These are phyloP conservation scores for Calameuta filiformis DNA, from an alignment of 2,888 invertebrate genomes.

Conservation along the genomic window DNA sequence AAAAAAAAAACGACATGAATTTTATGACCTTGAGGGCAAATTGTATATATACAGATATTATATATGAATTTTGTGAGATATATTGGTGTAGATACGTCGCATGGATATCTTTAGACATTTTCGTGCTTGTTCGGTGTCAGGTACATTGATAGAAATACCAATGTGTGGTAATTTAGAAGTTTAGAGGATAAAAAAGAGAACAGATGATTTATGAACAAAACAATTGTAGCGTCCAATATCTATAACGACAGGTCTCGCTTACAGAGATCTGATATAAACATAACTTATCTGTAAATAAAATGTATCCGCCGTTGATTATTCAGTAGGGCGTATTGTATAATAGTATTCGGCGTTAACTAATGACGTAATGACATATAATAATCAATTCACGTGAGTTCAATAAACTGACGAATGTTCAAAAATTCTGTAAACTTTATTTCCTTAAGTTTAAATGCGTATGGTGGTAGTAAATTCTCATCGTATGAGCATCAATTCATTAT, in stretches of 20 bases:
- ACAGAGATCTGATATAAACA: not conserved
- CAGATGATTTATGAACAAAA: not conserved
- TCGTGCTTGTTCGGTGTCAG: not conserved
- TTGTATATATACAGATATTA: not conserved
- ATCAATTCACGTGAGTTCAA: not conserved
- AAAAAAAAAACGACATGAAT: not conserved
- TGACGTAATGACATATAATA: not conserved
- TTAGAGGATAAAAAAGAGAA: not conserved
- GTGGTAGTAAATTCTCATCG: not conserved
- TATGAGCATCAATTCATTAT: not conserved
- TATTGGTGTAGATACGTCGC: not conserved
- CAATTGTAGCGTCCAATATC: not conserved
- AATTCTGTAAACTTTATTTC: not conserved
- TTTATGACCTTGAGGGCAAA: not conserved
- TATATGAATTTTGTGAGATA: not conserved
- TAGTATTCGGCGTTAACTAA: not conserved
- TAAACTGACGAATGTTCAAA: not conserved
- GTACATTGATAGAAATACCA: not conserved
- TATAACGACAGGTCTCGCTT: not conserved
- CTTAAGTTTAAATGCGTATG: not conserved
- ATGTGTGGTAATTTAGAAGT: not conserved
- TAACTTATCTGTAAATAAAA: not conserved
- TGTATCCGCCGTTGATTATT: not conserved
- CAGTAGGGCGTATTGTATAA: not conserved
- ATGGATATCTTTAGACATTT: not conserved